phyloP scores from a whole-genome alignment of 2,797 vertebrate genomes.

The Anguilla pacifica region DNA sequence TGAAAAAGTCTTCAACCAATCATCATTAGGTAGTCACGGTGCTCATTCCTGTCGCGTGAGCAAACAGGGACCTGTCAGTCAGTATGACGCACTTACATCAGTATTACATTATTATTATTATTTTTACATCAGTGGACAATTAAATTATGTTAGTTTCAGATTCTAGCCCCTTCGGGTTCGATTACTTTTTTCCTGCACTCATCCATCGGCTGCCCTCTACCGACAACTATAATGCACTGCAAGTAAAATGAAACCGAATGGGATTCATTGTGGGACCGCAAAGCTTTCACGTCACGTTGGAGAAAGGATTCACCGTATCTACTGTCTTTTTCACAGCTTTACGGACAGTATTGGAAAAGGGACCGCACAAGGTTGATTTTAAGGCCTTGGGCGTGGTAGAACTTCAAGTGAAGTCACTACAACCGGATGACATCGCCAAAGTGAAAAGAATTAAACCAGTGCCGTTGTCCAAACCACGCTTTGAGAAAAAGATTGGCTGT shows the following conservation, averaged over 20 bases:
- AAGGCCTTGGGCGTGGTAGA: slow-evolving; percentile 39
- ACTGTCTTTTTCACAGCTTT: slow-evolving; percentile 34
- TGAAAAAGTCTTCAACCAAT: no score
- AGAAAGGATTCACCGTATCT: background rate
- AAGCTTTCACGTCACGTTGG: slow-evolving; percentile 31
- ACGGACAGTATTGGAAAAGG: slow-evolving; percentile 49
- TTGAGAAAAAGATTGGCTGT: background rate
- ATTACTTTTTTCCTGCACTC: no score
- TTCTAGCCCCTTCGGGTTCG: no score
- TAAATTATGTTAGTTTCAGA: no score
- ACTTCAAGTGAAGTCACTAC: slow-evolving; percentile 40
- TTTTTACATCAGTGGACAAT: no score
- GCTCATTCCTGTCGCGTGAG: no score
- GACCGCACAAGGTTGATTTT: slow-evolving; percentile 47
- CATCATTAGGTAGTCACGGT: no score
- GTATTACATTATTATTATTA: no score
- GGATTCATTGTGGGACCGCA: slow-evolving; percentile 7
- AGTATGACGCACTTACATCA: no score
- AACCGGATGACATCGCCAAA: background rate
- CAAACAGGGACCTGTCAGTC: no score
- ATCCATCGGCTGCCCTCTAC: no score
- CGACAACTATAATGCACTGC: no score
- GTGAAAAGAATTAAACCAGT: slow-evolving; percentile 16
- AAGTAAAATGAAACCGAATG: background rate
- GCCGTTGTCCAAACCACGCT: background rate